Conservation (phyloP, 2,888 invertebrate species). For the Operophtera brumata region DNA sequence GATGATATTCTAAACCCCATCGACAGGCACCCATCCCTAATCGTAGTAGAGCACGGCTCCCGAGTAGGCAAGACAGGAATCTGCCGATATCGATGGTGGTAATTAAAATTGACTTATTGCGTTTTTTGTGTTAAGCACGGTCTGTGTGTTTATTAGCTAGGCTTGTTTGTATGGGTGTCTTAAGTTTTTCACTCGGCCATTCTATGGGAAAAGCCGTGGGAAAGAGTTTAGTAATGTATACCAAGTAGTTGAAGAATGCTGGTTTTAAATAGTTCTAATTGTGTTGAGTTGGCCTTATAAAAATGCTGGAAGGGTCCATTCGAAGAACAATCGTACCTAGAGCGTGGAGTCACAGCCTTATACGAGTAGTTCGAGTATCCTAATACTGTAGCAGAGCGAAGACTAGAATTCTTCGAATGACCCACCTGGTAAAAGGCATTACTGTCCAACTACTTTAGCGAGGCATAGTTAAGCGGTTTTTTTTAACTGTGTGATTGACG, state of each 20-base stretch:
- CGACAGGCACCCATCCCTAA: constrained; percentile 51
- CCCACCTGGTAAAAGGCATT: too few species aligned
- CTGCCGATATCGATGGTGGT: constrained; percentile 76
- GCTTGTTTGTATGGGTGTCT: constrained; percentile 17
- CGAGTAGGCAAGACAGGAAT: constrained; percentile 77
- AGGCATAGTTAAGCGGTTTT: too few species aligned
- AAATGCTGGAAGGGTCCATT: not conserved
- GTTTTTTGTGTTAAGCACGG: constrained; percentile 50
- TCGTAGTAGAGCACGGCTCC: constrained; percentile 68
- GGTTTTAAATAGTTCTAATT: constrained; percentile 8
- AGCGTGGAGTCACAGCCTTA: not conserved
- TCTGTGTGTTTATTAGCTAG: constrained; percentile 26
- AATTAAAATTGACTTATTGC: constrained; percentile 80
- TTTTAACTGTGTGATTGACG: too few species aligned
- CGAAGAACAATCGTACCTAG: not conserved
- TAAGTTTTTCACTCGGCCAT: constrained; percentile 24
- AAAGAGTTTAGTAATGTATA: constrained; percentile 27
- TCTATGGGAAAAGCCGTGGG: constrained; percentile 29
- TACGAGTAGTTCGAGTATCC: too few species aligned
- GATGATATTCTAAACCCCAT: constrained; percentile 32
- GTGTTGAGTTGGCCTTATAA: not conserved
- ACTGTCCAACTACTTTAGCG: too few species aligned
- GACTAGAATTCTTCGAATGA: too few species aligned
- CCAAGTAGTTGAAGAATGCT: constrained; percentile 4
- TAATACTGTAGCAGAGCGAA: too few species aligned